phyloP scores from a whole-genome alignment of 2,113 vertebrate genomes.

The Callocephalon fimbriatum region DNA sequence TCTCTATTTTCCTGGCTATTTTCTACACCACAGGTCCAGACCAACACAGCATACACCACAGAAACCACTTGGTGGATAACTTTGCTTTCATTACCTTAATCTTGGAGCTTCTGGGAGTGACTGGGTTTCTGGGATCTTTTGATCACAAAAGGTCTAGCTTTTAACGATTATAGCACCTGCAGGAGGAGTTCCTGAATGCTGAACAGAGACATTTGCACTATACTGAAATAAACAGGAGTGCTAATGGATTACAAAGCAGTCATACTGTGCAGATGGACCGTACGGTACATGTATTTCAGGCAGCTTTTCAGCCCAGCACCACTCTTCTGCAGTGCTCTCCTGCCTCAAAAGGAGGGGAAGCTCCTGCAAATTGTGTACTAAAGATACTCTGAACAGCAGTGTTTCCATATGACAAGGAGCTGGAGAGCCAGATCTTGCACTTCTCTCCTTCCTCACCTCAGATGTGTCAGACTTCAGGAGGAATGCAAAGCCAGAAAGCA shows the following conservation, averaged over 20 bases:
- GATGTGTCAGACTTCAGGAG: slow-evolving; percentile 36
- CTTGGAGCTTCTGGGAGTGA: background rate
- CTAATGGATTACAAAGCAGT: background rate
- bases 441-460: background rate
- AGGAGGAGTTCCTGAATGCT: background rate
- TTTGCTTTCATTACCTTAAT: background rate
- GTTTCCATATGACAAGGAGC: background rate
- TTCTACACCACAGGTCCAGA: background rate
- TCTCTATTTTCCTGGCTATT: background rate
- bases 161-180: background rate
- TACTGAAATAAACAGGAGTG: background rate
- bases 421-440: background rate
- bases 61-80: background rate
- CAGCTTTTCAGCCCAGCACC: background rate
- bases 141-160: background rate
- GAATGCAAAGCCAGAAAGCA: background rate
- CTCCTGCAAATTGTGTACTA: background rate
- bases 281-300: background rate
- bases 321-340: background rate
- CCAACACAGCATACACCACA: background rate
- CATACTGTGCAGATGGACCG: background rate
- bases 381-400: background rate
- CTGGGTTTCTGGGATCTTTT: background rate
- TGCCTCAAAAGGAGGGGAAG: background rate
- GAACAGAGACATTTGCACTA: background rate